A percentile compares a stretch with the other conserved stretches of the same genome.
Evolutionary conservation across 1,140 invertebrate genomes (phyloP).

Genomic region (Zaprionus ornatus): DNA sequence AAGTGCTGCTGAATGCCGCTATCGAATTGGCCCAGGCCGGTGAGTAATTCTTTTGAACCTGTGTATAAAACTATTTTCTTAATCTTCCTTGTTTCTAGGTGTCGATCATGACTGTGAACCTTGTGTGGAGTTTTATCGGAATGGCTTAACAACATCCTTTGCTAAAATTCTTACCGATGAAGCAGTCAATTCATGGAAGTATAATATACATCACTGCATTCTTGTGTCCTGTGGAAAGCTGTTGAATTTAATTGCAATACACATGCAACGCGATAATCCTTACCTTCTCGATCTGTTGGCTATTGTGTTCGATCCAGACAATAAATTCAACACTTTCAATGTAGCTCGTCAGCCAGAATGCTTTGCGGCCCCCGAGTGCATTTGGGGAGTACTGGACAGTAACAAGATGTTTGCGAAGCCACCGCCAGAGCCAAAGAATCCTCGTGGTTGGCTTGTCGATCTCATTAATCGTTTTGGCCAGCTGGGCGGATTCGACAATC

Average conservation of each 20-base stretch:
- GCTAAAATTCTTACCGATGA: conserved; percentile 99
- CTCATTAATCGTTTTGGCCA: conserved; percentile 97
- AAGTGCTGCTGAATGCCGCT: conserved; percentile 94
- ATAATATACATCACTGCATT: conserved; percentile 98
- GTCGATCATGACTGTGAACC: conserved; percentile 94
- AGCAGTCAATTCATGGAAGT: conserved; percentile 98
- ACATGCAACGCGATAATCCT: conserved; percentile 96
- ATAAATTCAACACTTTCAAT: conserved; percentile 98
- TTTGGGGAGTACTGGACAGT: conserved; percentile 79
- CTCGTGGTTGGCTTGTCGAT: conserved; percentile 97
- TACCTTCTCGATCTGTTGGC: conserved; percentile 95
- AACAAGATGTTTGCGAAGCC: conserved; percentile 90
- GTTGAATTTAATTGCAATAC: conserved; percentile 95
- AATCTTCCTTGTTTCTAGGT: conserved; percentile 85
- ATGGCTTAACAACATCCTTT: conserved; percentile 97
- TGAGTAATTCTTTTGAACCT: conserved; percentile 67
- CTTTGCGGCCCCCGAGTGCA: conserved; percentile 85
- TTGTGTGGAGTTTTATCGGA: conserved; percentile 97
- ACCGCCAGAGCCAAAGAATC: conserved; percentile 90
- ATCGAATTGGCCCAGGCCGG: conserved; percentile 93
- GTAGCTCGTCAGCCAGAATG: conserved; percentile 92
- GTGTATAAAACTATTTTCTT: not conserved
- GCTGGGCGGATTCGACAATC: conserved; percentile 93
- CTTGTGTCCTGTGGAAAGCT: conserved; percentile 96
- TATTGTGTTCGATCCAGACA: conserved; percentile 96